phyloP scores from a whole-genome alignment of 2,797 vertebrate species.

The Trichosurus vulpecula region DNA sequence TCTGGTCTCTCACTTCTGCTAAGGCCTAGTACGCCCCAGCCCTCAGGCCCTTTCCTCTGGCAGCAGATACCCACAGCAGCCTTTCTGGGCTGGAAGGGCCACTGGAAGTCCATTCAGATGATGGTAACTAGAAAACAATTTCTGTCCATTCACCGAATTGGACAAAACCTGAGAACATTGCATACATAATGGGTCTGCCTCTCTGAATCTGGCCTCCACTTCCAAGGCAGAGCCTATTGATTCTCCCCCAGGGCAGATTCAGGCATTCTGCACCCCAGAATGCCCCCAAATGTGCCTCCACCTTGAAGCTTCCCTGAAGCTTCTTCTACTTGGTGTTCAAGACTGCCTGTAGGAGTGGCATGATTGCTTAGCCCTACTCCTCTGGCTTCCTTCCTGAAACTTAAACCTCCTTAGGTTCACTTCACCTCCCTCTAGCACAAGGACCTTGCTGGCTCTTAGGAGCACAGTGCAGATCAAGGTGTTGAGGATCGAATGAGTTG shows the following conservation, averaged over 20 bases:
- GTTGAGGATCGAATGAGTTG: neutral
- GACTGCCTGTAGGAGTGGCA: neutral
- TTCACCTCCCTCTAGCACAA: too few relatives aligned
- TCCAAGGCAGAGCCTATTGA: conserved; percentile 78
- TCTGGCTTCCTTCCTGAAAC: neutral
- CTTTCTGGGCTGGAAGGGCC: neutral
- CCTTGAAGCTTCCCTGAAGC: too few relatives aligned
- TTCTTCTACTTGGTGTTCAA: neutral
- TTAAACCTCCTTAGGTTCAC: neutral
- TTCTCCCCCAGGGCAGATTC: conserved; percentile 82
- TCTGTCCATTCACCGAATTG: neutral
- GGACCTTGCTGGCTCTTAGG: too few relatives aligned
- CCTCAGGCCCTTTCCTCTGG: neutral
- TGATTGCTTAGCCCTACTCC: neutral
- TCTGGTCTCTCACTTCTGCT: neutral
- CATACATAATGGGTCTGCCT: neutral
- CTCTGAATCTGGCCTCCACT: conserved; percentile 12
- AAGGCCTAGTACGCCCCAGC: neutral
- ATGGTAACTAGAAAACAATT: neutral
- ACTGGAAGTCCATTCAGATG: neutral
- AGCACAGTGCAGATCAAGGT: neutral
- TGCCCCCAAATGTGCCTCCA: conserved; percentile 59
- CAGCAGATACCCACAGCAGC: neutral
- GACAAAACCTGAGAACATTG: neutral
- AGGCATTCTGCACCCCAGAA: conserved; percentile 83